phyloP scores from a whole-genome alignment of 2,888 invertebrate species.

The Orthonevra nobilis region DNA sequence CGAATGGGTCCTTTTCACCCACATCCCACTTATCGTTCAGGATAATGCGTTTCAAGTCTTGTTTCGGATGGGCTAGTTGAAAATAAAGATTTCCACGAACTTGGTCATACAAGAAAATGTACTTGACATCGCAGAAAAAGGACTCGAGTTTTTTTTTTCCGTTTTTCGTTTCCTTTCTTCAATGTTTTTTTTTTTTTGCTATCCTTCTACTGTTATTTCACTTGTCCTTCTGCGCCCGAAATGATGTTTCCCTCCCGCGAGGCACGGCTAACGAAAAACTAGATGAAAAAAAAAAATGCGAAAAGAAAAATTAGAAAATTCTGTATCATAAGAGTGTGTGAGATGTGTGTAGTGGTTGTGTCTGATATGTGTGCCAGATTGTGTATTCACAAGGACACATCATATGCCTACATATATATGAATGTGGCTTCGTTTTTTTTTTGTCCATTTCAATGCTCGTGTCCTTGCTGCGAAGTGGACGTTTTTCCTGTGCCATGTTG shows the following conservation, averaged over 20 bases:
- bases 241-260: constrained; percentile 52
- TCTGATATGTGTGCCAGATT: constrained; percentile 47
- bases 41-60: background rate
- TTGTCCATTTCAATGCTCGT: constrained; percentile 14
- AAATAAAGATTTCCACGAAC: constrained; percentile 54
- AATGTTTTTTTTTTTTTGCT: no score
- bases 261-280: constrained; percentile 45
- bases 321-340: constrained; percentile 47
- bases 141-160: constrained; percentile 18
- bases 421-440: constrained; percentile 8
- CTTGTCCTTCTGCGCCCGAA: constrained; percentile 34
- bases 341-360: constrained; percentile 39
- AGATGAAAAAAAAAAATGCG: constrained; percentile 18
- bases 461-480: constrained; percentile 34
- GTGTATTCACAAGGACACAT: constrained; percentile 59
- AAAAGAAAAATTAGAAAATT: constrained; percentile 56
- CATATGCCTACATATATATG: constrained; percentile 1
- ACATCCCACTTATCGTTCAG: background rate
- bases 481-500: constrained; percentile 22
- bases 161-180: no score
- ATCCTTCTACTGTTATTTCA: constrained; percentile 37
- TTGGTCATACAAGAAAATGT: constrained; percentile 57
- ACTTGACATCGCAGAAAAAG: constrained; percentile 56
- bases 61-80: constrained; percentile 30
- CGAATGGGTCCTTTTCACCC: no score